Percentiles rank a stretch among this genome's conserved stretches.
Conservation (phyloP, 1,140 invertebrate species). For the Pachyrhynchus sulphureomaculatus region DNA sequence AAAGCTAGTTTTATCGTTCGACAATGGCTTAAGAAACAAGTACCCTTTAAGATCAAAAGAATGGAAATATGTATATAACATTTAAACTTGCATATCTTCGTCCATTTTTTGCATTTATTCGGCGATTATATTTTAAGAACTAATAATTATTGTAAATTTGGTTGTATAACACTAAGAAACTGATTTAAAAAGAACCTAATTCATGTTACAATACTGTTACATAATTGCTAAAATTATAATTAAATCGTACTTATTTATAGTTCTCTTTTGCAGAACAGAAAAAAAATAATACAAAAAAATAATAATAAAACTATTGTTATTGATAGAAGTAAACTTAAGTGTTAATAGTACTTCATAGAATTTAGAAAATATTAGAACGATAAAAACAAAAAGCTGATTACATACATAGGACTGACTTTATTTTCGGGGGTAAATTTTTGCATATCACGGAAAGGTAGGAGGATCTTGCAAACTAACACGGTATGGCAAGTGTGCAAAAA, state of each 20-base stretch:
- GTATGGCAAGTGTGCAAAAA: no score
- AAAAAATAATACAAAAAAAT: slow-evolving; percentile 39
- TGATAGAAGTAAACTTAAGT: slow-evolving; percentile 49
- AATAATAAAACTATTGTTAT: slow-evolving; percentile 46
- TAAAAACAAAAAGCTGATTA: slow-evolving; percentile 3
- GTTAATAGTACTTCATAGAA: slow-evolving; percentile 52
- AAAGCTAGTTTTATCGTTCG: no score
- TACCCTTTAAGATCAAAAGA: no score
- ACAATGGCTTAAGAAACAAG: no score
- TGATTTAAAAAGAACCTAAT: not conserved
- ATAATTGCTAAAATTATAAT: slow-evolving; percentile 11
- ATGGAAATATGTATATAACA: no score
- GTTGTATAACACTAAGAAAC: not conserved
- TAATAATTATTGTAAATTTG: not conserved
- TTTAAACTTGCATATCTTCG: no score
- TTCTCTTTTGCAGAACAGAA: not conserved
- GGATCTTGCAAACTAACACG: no score
- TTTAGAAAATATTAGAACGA: slow-evolving; percentile 40
- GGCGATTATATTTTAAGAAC: no score
- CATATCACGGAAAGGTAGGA: no score
- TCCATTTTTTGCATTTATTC: no score
- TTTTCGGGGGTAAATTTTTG: no score
- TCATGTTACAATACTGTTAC: slow-evolving; percentile 46
- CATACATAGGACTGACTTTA: slow-evolving; percentile 3
- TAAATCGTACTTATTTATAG: slow-evolving; percentile 11